These are phyloP conservation scores for Melanostigma gelatinosum DNA, from an alignment of 2,113 vertebrate genomes.

Conservation along the genomic window DNA sequence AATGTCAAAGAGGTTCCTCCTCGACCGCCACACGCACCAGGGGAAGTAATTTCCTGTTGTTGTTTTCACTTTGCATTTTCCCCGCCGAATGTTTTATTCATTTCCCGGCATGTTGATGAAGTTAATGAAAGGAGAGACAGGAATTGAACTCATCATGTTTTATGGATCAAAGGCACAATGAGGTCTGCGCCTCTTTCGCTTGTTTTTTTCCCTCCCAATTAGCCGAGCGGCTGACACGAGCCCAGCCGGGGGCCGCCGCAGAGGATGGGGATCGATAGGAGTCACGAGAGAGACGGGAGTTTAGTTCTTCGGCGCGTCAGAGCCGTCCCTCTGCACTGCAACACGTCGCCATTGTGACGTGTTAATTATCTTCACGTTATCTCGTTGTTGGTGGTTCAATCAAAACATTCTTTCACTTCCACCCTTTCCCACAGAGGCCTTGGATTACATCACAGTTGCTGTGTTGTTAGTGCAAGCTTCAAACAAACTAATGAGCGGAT, in stretches of 20 bases:
- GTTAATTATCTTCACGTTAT: background rate
- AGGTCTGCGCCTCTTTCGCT: constrained; percentile 42
- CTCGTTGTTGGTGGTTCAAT: background rate
- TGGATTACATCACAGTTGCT: constrained; percentile 43
- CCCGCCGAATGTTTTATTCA: constrained; percentile 59
- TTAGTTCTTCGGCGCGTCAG: constrained; percentile 31
- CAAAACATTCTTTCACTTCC: background rate
- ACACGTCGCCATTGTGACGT: constrained; percentile 1
- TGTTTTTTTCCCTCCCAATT: constrained; percentile 39
- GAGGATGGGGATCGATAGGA: constrained; percentile 32
- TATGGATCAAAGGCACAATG: constrained; percentile 72
- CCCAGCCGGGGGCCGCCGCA: background rate
- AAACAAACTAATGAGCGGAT: constrained; percentile 44
- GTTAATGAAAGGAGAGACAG: constrained; percentile 57
- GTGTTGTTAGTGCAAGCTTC: constrained; percentile 25
- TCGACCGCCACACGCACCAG: background rate
- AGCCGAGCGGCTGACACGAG: constrained; percentile 41
- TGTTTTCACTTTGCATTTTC: constrained; percentile 45
- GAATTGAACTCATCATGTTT: constrained; percentile 65
- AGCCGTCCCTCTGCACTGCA: background rate
- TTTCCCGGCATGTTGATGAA: constrained; percentile 51
- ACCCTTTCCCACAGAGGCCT: constrained; percentile 5
- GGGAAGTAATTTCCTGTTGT: constrained; percentile 37
- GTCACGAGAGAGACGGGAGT: constrained; percentile 15
- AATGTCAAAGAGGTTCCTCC: constrained; percentile 8